Evolutionary conservation across 2,797 vertebrate species (phyloP).

Genomic region (Scyliorhinus canicula): DNA sequence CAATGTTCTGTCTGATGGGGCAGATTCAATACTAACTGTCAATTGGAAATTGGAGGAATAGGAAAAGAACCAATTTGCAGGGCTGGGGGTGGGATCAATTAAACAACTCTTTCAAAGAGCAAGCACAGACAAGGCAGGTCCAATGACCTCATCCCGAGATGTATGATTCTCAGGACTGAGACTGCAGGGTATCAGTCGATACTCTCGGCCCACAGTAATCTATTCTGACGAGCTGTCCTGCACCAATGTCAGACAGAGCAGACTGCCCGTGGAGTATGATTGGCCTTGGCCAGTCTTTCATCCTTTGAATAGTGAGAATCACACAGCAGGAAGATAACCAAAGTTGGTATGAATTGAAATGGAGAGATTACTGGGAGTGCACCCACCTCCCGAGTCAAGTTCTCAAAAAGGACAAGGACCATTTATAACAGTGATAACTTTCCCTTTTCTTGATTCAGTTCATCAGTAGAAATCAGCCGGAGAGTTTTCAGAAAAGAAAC

Average conservation of each 20-base stretch:
- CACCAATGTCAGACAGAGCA: not conserved
- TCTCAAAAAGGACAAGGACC: not conserved
- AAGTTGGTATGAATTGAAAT: not conserved
- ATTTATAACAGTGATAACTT: not conserved
- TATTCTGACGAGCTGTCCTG: not conserved
- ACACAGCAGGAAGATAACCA: not conserved
- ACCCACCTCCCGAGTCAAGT: not conserved
- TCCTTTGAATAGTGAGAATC: not conserved
- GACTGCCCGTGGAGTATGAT: not conserved
- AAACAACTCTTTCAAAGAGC: not conserved
- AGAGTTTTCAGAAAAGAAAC: not conserved
- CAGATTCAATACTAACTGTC: not conserved
- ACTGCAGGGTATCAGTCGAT: not conserved
- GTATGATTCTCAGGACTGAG: not conserved
- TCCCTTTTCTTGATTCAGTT: not conserved
- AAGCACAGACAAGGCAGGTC: not conserved
- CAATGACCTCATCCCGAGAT: not conserved
- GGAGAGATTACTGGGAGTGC: not conserved
- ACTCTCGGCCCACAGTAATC: not conserved
- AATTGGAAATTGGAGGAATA: too few species aligned
- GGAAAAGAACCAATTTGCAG: not conserved
- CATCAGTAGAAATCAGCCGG: not conserved
- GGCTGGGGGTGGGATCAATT: not conserved
- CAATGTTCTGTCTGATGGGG: not conserved
- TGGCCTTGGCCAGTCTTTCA: accelerated